These are phyloP conservation scores for Mamestra brassicae DNA, from an alignment of 2,888 invertebrate genomes.

Conservation along the genomic window DNA sequence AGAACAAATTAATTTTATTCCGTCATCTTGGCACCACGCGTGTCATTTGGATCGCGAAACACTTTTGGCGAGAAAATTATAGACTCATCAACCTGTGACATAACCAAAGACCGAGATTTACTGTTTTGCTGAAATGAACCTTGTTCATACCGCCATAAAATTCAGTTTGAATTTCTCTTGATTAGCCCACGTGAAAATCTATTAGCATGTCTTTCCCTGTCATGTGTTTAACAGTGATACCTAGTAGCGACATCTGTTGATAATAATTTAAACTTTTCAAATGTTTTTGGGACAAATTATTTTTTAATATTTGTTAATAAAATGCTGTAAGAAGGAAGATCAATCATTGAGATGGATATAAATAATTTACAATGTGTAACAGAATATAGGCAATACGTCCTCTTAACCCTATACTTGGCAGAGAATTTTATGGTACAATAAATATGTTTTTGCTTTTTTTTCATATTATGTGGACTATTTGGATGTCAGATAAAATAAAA, in stretches of 20 bases:
- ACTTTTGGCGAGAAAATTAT: slow-evolving; percentile 84
- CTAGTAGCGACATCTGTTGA: slow-evolving; percentile 58
- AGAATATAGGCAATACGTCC: too few relatives aligned
- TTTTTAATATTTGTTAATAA: neutral
- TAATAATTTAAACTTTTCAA: slow-evolving; percentile 10
- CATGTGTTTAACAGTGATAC: neutral
- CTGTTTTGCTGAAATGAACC: slow-evolving; percentile 43
- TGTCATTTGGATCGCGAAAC: slow-evolving; percentile 77
- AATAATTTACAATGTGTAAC: too few relatives aligned
- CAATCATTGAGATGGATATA: too few relatives aligned
- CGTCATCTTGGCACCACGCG: slow-evolving; percentile 81
- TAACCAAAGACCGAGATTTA: slow-evolving; percentile 34
- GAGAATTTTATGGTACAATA: too few relatives aligned
- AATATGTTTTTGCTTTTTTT: too few relatives aligned
- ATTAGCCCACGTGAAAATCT: slow-evolving; percentile 27
- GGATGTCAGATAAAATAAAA: too few relatives aligned
- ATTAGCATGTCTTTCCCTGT: slow-evolving; percentile 8
- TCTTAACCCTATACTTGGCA: too few relatives aligned
- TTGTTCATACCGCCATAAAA: neutral
- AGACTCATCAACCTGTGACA: slow-evolving; percentile 71
- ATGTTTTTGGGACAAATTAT: too few relatives aligned
- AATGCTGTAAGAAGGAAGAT: neutral
- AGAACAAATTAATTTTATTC: slow-evolving; percentile 70
- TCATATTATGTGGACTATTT: too few relatives aligned
- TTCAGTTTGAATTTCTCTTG: neutral